Conservation (phyloP, 2,113 vertebrate species). For the Leucoraja erinaceus region DNA sequence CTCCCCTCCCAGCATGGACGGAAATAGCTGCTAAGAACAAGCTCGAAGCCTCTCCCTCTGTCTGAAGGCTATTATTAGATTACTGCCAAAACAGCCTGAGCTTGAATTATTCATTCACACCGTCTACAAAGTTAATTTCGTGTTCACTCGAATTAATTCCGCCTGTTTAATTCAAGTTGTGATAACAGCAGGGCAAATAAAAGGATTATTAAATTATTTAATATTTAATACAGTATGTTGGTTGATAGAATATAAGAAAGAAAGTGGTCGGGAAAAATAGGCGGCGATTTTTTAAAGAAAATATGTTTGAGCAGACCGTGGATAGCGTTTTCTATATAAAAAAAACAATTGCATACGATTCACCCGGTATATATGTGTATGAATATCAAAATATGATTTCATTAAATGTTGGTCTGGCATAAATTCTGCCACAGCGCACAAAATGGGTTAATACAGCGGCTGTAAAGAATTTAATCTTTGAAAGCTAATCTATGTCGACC, state of each 20-base stretch:
- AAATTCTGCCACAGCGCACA: not conserved
- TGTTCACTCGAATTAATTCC: slow-evolving; percentile 78
- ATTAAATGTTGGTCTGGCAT: slow-evolving; percentile 80
- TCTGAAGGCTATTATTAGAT: slow-evolving; percentile 74
- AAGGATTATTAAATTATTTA: slow-evolving; percentile 41
- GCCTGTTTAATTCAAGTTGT: slow-evolving; percentile 70
- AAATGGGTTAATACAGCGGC: not conserved
- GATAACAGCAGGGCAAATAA: slow-evolving; percentile 50
- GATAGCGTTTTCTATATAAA: not conserved
- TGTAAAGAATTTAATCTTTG: slow-evolving; percentile 11
- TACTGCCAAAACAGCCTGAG: slow-evolving; percentile 70
- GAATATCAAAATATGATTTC: slow-evolving; percentile 89
- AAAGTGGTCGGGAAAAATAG: not conserved
- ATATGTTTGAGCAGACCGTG: not conserved
- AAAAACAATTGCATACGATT: not conserved
- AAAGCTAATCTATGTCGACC: not conserved
- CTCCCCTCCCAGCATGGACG: not conserved
- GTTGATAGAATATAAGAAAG: not conserved
- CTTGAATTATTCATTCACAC: slow-evolving; percentile 78
- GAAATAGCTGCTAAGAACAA: slow-evolving; percentile 15
- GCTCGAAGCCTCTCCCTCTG: slow-evolving; percentile 45
- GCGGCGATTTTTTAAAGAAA: not conserved
- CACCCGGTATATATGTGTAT: slow-evolving; percentile 40
- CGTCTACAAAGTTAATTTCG: slow-evolving; percentile 76
- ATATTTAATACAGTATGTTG: slow-evolving; percentile 24